Percentiles rank a stretch among this genome's conserved stretches.
Conservation (phyloP, 2,888 invertebrate genomes). For the Sinotaia quadrata region DNA sequence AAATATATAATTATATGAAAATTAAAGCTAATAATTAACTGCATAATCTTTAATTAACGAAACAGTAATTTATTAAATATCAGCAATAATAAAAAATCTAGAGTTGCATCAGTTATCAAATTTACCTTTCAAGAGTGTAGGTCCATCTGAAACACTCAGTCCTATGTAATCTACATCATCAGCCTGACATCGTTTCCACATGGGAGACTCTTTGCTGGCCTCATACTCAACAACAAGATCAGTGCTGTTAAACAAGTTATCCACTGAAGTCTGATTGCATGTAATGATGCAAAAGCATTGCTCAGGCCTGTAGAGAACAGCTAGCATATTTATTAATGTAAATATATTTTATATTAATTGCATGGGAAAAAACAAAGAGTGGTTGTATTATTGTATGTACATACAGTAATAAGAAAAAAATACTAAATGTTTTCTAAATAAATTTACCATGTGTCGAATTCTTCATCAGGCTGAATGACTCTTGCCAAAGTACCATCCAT, state of each 20-base stretch:
- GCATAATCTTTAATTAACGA: too few relatives aligned
- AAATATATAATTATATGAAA: too few relatives aligned
- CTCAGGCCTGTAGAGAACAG: slow-evolving; percentile 11
- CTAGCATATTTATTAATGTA: too few relatives aligned
- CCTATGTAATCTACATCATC: slow-evolving; percentile 12
- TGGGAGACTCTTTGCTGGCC: slow-evolving; percentile 8
- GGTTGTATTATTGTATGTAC: too few relatives aligned
- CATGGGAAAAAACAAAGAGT: too few relatives aligned
- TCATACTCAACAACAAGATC: slow-evolving; percentile 19
- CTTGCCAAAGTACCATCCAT: slow-evolving; percentile 1
- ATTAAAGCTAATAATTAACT: too few relatives aligned
- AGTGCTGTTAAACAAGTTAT: not conserved
- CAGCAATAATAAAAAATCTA: too few relatives aligned
- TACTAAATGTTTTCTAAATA: not conserved
- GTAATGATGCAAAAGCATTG: slow-evolving; percentile 10
- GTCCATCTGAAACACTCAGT: not conserved
- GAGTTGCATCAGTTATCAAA: too few relatives aligned
- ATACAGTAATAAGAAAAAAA: too few relatives aligned
- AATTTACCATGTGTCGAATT: not conserved
- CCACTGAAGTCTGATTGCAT: slow-evolving; percentile 1
- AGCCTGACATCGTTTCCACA: not conserved
- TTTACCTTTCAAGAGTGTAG: too few relatives aligned
- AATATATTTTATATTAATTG: too few relatives aligned
- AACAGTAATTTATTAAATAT: too few relatives aligned
- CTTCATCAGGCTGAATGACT: not conserved